A percentile compares a stretch with the other conserved stretches of the same genome.
phyloP scores from a whole-genome alignment of 2,888 invertebrate species.

The Agrypnus murinus region DNA sequence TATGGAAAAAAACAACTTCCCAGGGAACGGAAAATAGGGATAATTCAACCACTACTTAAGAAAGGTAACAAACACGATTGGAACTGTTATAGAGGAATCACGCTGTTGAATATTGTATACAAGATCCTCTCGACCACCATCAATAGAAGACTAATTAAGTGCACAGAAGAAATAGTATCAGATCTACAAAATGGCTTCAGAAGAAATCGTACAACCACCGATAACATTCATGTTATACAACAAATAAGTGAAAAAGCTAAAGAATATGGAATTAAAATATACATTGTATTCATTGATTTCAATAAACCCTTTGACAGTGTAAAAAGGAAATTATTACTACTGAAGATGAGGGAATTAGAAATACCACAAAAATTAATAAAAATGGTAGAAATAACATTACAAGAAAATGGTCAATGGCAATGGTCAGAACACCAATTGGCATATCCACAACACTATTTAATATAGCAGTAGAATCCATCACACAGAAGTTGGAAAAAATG shows the following conservation, averaged over 20 bases:
- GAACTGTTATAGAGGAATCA: conserved; percentile 2
- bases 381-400: no score
- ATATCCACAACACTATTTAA: no score
- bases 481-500: no score
- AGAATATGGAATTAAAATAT: conserved; percentile 1
- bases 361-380: no score
- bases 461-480: no score
- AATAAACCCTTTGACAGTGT: conserved; percentile 34
- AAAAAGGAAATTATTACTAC: no score
- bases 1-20: conserved; percentile 3
- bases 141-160: not conserved
- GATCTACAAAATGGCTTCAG: conserved; percentile 4
- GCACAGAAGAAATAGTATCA: not conserved
- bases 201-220: not conserved
- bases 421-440: no score
- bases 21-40: conserved; percentile 9
- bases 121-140: not conserved
- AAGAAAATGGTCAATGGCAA: no score
- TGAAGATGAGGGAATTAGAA: no score
- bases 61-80: conserved; percentile 14
- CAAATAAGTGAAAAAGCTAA: not conserved
- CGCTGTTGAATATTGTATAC: not conserved
- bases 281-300: conserved; percentile 22
- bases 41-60: conserved; percentile 7
- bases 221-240: conserved; percentile 7